Percentiles rank a stretch among this genome's conserved stretches.
Conservation (phyloP, 2,888 invertebrate genomes). For the Maniola hyperantus region DNA sequence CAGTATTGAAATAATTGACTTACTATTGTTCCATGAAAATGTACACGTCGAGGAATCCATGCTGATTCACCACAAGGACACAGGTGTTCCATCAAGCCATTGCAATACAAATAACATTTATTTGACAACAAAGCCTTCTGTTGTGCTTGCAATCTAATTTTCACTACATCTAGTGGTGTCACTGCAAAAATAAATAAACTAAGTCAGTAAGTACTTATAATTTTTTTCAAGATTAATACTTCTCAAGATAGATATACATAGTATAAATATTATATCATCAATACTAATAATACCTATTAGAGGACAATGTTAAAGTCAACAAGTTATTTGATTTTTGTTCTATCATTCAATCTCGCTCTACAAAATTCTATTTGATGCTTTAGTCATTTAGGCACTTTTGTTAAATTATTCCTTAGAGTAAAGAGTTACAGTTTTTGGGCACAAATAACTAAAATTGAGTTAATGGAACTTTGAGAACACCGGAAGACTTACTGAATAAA, state of each 20-base stretch:
- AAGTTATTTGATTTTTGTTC: too few species aligned
- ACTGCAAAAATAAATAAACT: slow-evolving; percentile 84
- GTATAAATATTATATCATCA: too few species aligned
- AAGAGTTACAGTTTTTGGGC: neutral
- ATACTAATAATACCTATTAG: too few species aligned
- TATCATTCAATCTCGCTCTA: too few species aligned
- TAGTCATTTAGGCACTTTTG: too few species aligned
- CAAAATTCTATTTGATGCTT: too few species aligned
- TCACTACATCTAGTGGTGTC: slow-evolving; percentile 99
- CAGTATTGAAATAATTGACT: slow-evolving; percentile 29
- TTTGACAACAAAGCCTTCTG: slow-evolving; percentile 91
- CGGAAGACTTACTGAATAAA: slow-evolving; percentile 86
- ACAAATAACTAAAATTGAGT: neutral
- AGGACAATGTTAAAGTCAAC: too few species aligned
- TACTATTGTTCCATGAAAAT: slow-evolving; percentile 91
- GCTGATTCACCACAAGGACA: slow-evolving; percentile 89
- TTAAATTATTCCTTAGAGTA: neutral
- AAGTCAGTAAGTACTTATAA: too few species aligned
- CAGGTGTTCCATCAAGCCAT: slow-evolving; percentile 99
- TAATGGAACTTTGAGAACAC: neutral
- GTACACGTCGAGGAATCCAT: slow-evolving; percentile 86
- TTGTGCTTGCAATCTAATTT: slow-evolving; percentile 97
- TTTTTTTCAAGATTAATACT: too few species aligned
- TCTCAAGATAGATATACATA: too few species aligned
- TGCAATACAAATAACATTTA: slow-evolving; percentile 97